These are phyloP conservation scores for Palythoa caribaeorum DNA, from an alignment of 92 coral and sea anemone species.

Conservation along the genomic window DNA sequence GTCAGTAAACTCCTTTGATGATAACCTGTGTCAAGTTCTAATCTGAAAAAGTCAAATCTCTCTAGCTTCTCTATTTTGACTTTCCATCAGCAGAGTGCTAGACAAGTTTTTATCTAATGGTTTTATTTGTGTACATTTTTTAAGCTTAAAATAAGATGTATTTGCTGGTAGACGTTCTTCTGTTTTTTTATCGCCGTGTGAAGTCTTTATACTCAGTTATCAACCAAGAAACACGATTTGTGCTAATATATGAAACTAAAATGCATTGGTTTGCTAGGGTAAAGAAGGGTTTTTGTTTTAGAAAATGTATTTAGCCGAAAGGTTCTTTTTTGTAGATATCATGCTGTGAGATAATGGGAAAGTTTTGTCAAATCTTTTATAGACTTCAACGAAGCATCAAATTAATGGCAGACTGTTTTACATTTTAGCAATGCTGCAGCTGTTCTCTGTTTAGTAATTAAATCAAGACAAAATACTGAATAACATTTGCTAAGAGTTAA, in stretches of 20 bases:
- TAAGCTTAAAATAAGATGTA: neutral
- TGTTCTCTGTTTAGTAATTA: neutral
- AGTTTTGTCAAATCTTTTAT: constrained; percentile 17
- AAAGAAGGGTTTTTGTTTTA: neutral
- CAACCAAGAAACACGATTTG: too few species aligned
- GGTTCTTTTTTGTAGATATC: neutral
- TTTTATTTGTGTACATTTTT: neutral
- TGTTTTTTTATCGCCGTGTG: neutral
- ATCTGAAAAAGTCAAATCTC: neutral
- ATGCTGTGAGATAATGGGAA: constrained; percentile 32
- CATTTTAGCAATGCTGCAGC: neutral
- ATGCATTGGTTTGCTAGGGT: neutral
- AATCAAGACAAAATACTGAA: constrained; percentile 3
- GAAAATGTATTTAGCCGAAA: neutral
- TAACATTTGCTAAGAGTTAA: neutral
- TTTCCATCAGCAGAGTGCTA: neutral
- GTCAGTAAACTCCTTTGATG: neutral
- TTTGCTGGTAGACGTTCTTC: neutral
- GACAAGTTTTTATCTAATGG: neutral
- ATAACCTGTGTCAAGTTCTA: neutral
- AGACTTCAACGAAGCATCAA: neutral
- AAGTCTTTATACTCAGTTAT: neutral
- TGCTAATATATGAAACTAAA: neutral
- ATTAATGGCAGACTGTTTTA: neutral
- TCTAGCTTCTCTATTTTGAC: neutral